Evolutionary conservation across 2,113 vertebrate genomes (phyloP), one percentile per base, ranked within the genome.

Genomic region (Clarias batrachus): DNA sequence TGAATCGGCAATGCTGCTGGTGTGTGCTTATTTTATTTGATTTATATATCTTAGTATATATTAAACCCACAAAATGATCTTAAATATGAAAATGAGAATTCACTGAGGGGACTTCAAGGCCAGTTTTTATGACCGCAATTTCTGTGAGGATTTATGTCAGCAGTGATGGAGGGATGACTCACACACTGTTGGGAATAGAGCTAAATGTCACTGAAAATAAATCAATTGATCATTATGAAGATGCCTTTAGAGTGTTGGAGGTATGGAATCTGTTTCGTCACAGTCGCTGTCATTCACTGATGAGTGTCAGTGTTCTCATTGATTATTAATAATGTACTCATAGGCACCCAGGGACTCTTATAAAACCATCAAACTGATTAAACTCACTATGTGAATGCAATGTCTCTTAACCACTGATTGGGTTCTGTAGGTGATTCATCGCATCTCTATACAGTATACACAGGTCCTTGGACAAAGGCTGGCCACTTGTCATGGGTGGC

Each of bases 371-470:
- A 74, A 76, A 87, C 65, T 56, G 48, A 87, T 87, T 19, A 17
- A n/a, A n/a, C 65, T 74, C 68, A 48, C 19, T 78, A 3, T 68
- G 25, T 27, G 30, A 82, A 30, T 23, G 62, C 33, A 80, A 63
- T 76, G 14, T 65, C 37, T n/a, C 25, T 27, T 70, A 27, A 41
- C 71, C 33, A 37, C 27, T 82, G 65, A 86, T 81, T 78, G 66
- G 63, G 10, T 77, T 27, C 68, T 85, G 66, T n/a, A 8, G 23
- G 48, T 87, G 85, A 74, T 81, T 89, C 88, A 89, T 63, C 63
- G 80, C 37, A 57, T 89, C 74, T 84, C 59, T 70, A 85, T 87
- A 73, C 25, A 48, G 48, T 48, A 48, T 48, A 48, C 48, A 48
- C 48, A 85, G 83, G 74, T 66, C 73, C 54, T 65, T 84, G 59